Base-by-base conservation (phyloP, 2,888 invertebrate species). In the Sinotaia quadrata region DNA sequence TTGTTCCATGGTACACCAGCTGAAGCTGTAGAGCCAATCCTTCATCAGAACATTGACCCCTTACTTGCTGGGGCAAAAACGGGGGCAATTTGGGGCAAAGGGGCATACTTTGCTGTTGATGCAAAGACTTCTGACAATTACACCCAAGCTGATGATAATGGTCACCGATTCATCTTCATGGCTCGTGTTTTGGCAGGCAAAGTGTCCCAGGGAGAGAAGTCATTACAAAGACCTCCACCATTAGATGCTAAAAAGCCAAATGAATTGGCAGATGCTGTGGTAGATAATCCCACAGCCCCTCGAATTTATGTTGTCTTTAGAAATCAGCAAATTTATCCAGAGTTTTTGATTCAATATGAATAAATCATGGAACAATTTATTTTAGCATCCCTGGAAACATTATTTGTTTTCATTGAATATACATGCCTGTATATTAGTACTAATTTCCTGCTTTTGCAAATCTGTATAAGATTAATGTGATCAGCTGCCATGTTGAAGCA, bases 261-360 rank as follows among this genome's bases (percentile, higher is more conserved):
- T 24, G 71, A 69, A 24, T 63, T 78, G 56, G 83, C 73, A 54
- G 83, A 85, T 65, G 73, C 81, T n/a, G 81, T 82, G 58, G 84
- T 84, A 7, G 84, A 85, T 58, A 69, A 78, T 58, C 52, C 66
- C n/a, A 60, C 61, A 2, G 70, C 69, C 31, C 84, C 85, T 0
- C 72, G 74, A n/a, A 81, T 85, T 37, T 84, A 76, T 63, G 83
- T 84, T 67, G 68, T 84, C 10, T 85, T 84, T 74, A 78, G 83
- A 56, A 71, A 72, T 24, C 76, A 80, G 21, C 85, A 85, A 68
- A 82, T 81, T 67, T 84, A 84, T 56, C 85, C 84, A 0, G 84
- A 85, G 68, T 82, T 84, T 69, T 60, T 84, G 8, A 81, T 85
- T 12, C 68, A 78, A 67, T 81, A 81, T 52, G 61, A 49, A 24